Percentiles rank a stretch among this genome's conserved stretches.
Conservation (phyloP, 2,113 vertebrate genomes). For the Pheucticus melanocephalus region DNA sequence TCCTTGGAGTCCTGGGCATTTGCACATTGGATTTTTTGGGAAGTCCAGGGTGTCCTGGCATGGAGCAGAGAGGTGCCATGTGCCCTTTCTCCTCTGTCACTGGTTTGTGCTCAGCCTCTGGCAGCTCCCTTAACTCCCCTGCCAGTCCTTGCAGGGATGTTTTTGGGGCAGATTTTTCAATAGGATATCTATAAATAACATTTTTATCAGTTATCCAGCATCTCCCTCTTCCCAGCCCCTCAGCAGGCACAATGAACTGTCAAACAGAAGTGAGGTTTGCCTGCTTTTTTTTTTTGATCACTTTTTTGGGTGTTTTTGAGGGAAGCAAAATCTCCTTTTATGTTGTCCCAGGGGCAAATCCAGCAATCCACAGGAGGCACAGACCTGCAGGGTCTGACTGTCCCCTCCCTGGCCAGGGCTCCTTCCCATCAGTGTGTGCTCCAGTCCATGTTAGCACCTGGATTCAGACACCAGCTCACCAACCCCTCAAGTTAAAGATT, state of each 20-base stretch:
- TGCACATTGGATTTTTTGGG: neutral
- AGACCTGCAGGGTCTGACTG: neutral
- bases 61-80: accelerated
- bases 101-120: neutral
- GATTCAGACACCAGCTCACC: neutral
- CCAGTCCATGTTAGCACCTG: neutral
- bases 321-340: neutral
- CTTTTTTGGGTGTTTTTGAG: neutral
- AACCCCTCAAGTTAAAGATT: neutral
- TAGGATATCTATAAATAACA: neutral
- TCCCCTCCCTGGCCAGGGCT: neutral
- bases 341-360: neutral
- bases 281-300: accelerated
- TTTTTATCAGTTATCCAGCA: neutral
- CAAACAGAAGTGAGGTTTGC: neutral
- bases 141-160: neutral
- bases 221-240: neutral
- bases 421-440: neutral
- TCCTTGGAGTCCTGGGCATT: neutral
- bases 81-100: neutral
- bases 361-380: neutral
- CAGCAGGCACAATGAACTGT: accelerated
- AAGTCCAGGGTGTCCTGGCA: accelerated
- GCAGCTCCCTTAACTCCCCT: neutral
- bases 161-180: neutral